These are phyloP conservation scores for Daphoenositta chrysoptera DNA, from an alignment of 2,113 vertebrate species.

Conservation along the genomic window DNA sequence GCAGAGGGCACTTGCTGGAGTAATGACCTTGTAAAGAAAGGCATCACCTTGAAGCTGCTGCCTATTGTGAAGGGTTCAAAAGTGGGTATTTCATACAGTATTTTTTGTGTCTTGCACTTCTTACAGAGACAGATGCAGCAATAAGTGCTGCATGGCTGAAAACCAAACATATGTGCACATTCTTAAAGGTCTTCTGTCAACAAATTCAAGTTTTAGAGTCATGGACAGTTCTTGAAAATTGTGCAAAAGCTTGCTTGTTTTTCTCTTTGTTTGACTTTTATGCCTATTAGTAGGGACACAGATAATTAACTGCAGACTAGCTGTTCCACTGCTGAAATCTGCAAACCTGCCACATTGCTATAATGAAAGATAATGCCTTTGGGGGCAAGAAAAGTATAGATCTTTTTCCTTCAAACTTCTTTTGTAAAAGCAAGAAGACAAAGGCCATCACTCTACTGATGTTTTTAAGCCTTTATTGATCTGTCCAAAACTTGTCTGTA, in stretches of 20 bases:
- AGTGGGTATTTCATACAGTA: not conserved
- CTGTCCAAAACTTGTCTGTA: not conserved
- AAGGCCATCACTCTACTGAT: not conserved
- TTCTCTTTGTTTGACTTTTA: not conserved
- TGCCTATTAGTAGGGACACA: not conserved
- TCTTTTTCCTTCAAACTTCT: not conserved
- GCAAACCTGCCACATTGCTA: not conserved
- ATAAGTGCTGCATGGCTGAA: not conserved
- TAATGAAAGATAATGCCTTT: not conserved
- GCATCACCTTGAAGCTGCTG: not conserved
- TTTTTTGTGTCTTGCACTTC: not conserved
- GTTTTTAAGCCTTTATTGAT: not conserved
- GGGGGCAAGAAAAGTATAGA: not conserved
- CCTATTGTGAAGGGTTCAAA: not conserved
- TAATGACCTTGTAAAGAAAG: not conserved
- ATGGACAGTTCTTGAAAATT: not conserved
- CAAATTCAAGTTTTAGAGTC: not conserved
- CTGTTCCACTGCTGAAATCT: not conserved
- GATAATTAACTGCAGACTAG: slow-evolving; percentile 7
- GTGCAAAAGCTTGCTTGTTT: not conserved
- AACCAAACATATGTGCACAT: not conserved
- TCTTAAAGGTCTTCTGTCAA: not conserved
- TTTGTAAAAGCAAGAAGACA: not conserved
- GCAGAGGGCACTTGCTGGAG: not conserved
- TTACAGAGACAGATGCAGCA: not conserved